Conservation (phyloP, 2,113 vertebrate genomes). For the Thunnus maccoyii region DNA sequence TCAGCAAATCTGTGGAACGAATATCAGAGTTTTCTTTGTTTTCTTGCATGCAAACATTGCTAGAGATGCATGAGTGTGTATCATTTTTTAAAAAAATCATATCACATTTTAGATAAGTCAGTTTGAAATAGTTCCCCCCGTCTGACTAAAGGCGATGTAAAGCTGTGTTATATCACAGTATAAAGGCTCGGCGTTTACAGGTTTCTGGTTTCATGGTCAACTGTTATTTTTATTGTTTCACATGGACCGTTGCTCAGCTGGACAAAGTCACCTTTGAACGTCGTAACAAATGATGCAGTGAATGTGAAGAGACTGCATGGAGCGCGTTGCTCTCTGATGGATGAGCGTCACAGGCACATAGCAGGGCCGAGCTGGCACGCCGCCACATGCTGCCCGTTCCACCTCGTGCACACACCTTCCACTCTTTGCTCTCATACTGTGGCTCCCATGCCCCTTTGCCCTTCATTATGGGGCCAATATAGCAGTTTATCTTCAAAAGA, state of each 20-base stretch:
- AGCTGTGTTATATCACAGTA: background rate
- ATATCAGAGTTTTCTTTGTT: no score
- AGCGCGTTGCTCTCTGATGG: background rate
- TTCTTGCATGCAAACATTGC: no score
- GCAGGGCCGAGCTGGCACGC: constrained; percentile 17
- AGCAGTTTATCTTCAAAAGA: constrained; percentile 2
- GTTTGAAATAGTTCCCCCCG: background rate
- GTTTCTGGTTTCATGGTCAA: background rate
- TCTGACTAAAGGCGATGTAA: background rate
- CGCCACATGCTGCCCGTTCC: background rate
- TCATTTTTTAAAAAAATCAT: background rate
- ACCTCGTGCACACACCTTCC: constrained; percentile 20
- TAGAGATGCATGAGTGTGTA: background rate
- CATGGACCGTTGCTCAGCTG: background rate
- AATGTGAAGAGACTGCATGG: constrained; percentile 16
- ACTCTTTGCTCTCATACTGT: constrained; percentile 33
- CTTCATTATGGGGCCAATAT: constrained; percentile 20
- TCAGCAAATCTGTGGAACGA: no score
- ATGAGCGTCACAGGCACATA: constrained; percentile 13
- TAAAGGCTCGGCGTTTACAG: background rate
- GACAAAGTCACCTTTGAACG: constrained; percentile 25
- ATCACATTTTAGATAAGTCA: background rate
- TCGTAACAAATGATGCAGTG: background rate
- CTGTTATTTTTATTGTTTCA: constrained; percentile 23
- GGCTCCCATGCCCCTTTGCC: constrained; percentile 30